Evolutionary conservation across 1,140 invertebrate species (phyloP).

Genomic region (Antheraea pernyi): DNA sequence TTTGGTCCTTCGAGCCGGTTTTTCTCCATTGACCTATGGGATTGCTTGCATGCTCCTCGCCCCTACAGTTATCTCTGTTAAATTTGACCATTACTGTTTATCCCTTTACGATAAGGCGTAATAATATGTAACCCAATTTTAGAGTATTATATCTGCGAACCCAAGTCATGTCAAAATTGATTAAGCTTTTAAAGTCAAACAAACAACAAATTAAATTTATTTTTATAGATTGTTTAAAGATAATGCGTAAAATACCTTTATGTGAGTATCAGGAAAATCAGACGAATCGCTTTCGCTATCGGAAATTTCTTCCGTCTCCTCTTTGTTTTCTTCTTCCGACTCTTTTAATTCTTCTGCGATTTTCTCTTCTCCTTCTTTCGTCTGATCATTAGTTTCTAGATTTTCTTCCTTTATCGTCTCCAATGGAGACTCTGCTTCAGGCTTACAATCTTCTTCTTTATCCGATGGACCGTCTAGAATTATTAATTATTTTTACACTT

Average conservation of each 20-base stretch:
- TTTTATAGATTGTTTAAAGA: too few relatives aligned
- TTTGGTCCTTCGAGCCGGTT: too few relatives aligned
- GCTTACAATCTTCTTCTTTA: constrained; percentile 45
- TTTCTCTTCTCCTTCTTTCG: constrained; percentile 24
- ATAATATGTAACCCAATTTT: too few relatives aligned
- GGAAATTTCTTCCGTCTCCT: constrained; percentile 12
- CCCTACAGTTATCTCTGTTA: too few relatives aligned
- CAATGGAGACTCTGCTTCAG: constrained; percentile 15
- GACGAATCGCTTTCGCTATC: constrained; percentile 39
- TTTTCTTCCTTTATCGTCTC: constrained; percentile 30
- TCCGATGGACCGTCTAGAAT: constrained; percentile 50
- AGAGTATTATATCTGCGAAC: too few relatives aligned
- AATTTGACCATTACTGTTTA: too few relatives aligned
- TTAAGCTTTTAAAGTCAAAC: too few relatives aligned
- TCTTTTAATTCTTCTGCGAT: constrained; percentile 16
- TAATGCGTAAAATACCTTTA: constrained; percentile 41
- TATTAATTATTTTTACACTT: not conserved
- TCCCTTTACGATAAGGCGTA: too few relatives aligned
- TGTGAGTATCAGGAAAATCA: constrained; percentile 55
- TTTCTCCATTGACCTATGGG: too few relatives aligned
- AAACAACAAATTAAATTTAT: too few relatives aligned
- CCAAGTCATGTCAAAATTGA: too few relatives aligned
- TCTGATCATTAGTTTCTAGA: not conserved
- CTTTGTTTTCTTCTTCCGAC: constrained; percentile 7
- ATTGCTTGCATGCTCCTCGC: too few relatives aligned